phyloP scores from a whole-genome alignment of 2,797 vertebrate genomes.

The Poeciliopsis presidionis region DNA sequence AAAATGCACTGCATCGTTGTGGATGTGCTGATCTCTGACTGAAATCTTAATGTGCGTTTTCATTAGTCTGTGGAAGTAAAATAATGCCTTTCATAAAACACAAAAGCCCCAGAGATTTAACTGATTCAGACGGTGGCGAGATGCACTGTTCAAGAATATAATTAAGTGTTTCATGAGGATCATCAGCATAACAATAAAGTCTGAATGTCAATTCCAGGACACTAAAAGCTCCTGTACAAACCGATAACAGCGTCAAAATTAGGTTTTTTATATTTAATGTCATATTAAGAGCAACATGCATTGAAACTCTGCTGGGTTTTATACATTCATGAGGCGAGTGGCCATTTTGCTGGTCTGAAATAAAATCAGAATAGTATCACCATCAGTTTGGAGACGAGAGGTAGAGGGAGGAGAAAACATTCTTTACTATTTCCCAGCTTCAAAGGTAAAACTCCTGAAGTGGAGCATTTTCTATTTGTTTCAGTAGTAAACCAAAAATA shows the following conservation, averaged over 20 bases:
- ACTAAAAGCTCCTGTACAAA: constrained; percentile 36
- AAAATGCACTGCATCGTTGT: constrained; percentile 35
- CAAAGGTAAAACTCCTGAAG: not conserved
- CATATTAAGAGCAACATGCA: not conserved
- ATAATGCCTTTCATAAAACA: constrained; percentile 63
- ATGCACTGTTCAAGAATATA: constrained; percentile 59
- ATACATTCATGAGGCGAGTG: not conserved
- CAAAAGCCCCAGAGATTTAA: constrained; percentile 63
- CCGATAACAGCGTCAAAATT: constrained; percentile 11
- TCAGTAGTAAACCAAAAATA: not conserved
- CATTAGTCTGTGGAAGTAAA: constrained; percentile 64
- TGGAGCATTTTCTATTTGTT: constrained; percentile 2
- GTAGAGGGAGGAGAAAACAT: constrained; percentile 1
- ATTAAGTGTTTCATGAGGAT: constrained; percentile 61
- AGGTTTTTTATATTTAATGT: not conserved
- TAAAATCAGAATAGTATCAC: not conserved
- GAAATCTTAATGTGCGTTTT: constrained; percentile 58
- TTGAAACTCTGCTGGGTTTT: not conserved
- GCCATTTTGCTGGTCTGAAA: constrained; percentile 4
- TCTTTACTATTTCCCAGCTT: not conserved
- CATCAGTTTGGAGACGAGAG: constrained; percentile 1
- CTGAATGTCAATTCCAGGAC: constrained; percentile 36
- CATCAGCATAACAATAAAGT: constrained; percentile 60
- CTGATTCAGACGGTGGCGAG: constrained; percentile 59
- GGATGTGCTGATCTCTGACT: constrained; percentile 48